Evolutionary conservation across 2,888 invertebrate species (phyloP), one percentile per base, ranked within the genome.

Genomic region (Steinernema scapterisci): DNA sequence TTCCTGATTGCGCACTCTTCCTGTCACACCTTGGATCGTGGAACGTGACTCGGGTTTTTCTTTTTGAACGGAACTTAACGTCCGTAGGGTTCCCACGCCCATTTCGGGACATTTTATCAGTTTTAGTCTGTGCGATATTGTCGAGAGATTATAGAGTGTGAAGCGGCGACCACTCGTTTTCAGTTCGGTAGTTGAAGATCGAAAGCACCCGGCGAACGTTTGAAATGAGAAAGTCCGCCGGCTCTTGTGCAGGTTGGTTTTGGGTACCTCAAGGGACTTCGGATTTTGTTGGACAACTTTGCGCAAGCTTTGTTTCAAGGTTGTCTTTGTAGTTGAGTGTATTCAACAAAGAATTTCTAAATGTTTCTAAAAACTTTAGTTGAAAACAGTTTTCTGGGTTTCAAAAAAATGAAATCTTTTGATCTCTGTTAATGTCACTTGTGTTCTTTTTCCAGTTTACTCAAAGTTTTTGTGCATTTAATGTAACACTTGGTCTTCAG

Each of bases 41-140:
- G 38, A 38, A 38, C 3, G 9, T 9, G 38, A 9, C 9, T 38
- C 9, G 5, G 9, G 9, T 38, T 38, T 38, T 38, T 38, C 9
- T 9, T 38, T 38, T 38, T 9, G 9, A 38, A 38, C 38, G 38
- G 38, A 38, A 38, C 38, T 38, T 38, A 38, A 38, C 38, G 31
- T 25, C 31, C 5, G 16, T 11, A 1, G 16, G 63, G 1, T 63
- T 63, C 63, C 38, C 63, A 63, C 63, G 27, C 63, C 63, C 63
- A 27, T 63, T 54, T 54, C 23, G 54, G 63, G 63, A 31, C 63
- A 63, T 16, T 48, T 63, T 63, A 63, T 63, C 63, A 63, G 63
- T 63, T 25, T 31, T 31, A 11, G 27, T 31, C 31, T 63, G 63
- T 13, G 27, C 31, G 63, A 63, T 63, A 63, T 63, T 63, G 63